A percentile compares a stretch with the other conserved stretches of the same genome.
These are phyloP conservation scores for Ceratina australensis DNA, from an alignment of 1,140 invertebrate genomes.

Conservation along the genomic window DNA sequence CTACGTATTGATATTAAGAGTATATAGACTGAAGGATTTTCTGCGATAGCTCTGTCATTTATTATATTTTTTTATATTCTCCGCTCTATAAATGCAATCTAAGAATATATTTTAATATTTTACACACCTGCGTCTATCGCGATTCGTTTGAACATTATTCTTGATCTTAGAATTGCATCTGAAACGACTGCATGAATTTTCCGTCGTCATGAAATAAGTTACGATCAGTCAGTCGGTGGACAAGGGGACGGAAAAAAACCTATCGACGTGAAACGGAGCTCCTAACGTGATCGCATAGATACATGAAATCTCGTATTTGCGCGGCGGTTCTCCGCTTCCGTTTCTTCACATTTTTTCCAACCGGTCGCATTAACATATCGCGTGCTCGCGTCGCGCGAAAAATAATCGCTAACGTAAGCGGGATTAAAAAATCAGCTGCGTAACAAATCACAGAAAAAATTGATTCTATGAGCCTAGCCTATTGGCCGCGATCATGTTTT, in stretches of 20 bases:
- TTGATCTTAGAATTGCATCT: neutral
- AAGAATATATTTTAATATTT: too few relatives aligned
- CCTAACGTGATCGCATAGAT: conserved; percentile 14
- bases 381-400: conserved; percentile 12
- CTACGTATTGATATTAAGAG: too few relatives aligned
- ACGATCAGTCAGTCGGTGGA: neutral
- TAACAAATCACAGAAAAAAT: conserved; percentile 17
- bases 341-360: neutral
- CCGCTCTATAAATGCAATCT: neutral
- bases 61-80: too few relatives aligned
- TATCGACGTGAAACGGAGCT: neutral
- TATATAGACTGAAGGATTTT: too few relatives aligned
- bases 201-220: too few relatives aligned
- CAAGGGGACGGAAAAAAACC: neutral
- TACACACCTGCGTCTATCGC: too few relatives aligned
- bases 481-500: conserved; percentile 22
- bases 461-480: conserved; percentile 19
- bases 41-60: too few relatives aligned
- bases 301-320: conserved; percentile 7
- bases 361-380: conserved; percentile 28
- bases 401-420: neutral
- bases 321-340: neutral
- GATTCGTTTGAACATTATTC: neutral
- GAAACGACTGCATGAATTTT: neutral
- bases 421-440: neutral